phyloP scores from a whole-genome alignment of 2,888 invertebrate genomes.

The Nomada fucata region DNA sequence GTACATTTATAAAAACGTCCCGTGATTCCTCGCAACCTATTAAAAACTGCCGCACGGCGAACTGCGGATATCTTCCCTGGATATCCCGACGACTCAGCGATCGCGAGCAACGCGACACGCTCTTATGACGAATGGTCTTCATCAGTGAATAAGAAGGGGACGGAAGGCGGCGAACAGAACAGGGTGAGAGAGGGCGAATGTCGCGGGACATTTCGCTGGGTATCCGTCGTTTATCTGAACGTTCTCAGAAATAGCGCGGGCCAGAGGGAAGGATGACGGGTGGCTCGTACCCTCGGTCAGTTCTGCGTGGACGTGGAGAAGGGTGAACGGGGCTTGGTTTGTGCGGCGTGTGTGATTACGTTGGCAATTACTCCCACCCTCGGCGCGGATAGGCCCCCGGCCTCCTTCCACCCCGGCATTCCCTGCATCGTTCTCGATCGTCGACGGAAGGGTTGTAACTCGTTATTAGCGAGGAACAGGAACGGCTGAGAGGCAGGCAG shows the following conservation, averaged over 20 bases:
- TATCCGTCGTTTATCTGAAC: slow-evolving; percentile 71
- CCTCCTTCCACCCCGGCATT: slow-evolving; percentile 56
- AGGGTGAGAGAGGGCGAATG: not conserved
- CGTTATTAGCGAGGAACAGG: slow-evolving; percentile 79
- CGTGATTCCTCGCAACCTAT: slow-evolving; percentile 48
- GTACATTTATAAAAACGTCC: slow-evolving; percentile 39
- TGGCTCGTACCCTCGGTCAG: slow-evolving; percentile 72
- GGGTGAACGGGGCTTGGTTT: slow-evolving; percentile 71
- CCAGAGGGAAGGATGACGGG: slow-evolving; percentile 47
- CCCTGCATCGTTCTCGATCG: slow-evolving; percentile 63
- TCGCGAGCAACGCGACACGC: not conserved
- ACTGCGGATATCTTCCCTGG: slow-evolving; percentile 53
- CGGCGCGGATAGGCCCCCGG: slow-evolving; percentile 55
- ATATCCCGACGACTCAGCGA: slow-evolving; percentile 36
- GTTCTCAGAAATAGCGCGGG: slow-evolving; percentile 72
- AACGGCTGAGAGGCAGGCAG: slow-evolving; percentile 68
- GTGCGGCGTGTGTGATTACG: slow-evolving; percentile 82
- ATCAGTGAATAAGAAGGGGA: slow-evolving; percentile 6
- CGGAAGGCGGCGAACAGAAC: not conserved
- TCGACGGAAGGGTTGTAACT: slow-evolving; percentile 81
- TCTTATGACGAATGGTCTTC: slow-evolving; percentile 48
- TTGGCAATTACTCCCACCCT: slow-evolving; percentile 82
- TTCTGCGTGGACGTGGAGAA: slow-evolving; percentile 54
- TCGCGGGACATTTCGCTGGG: slow-evolving; percentile 62
- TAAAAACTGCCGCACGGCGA: slow-evolving; percentile 55